Conservation (phyloP, 2,888 invertebrate genomes). For the Caenorhabditis panamensis region DNA sequence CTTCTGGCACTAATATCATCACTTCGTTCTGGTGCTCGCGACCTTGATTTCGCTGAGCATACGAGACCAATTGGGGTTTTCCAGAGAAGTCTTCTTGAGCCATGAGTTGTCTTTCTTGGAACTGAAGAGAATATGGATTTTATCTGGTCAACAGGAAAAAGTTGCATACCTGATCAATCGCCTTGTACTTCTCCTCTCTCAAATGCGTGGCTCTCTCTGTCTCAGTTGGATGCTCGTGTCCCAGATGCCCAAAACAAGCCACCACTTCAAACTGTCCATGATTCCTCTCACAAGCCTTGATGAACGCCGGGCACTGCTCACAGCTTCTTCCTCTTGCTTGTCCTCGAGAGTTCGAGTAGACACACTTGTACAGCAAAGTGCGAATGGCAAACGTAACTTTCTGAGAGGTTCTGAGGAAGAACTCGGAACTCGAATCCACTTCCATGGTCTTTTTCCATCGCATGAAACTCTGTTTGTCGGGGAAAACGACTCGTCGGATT, state of each 20-base stretch:
- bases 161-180: conserved; percentile 6
- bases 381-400: conserved; percentile 51
- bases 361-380: conserved; percentile 50
- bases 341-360: conserved; percentile 57
- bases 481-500: conserved; percentile 35
- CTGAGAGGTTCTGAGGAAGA: conserved; percentile 53
- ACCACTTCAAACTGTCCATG: conserved; percentile 62
- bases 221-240: conserved; percentile 62
- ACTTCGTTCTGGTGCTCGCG: conserved; percentile 16
- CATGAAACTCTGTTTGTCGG: conserved; percentile 33
- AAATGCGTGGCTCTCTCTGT: conserved; percentile 23
- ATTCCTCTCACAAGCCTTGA: conserved; percentile 52
- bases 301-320: conserved; percentile 68
- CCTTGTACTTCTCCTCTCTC: conserved; percentile 16
- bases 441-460: conserved; percentile 53
- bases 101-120: not conserved
- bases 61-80: not conserved
- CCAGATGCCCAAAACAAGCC: conserved; percentile 68
- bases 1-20: conserved; percentile 30
- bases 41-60: not conserved
- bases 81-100: not conserved
- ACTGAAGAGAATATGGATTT: not conserved
- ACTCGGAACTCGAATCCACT: conserved; percentile 34
- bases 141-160: not conserved
- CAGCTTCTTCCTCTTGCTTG: conserved; percentile 29